Evolutionary conservation across 2,888 invertebrate species (phyloP).

Genomic region (Tetanocera ferruginea): DNA sequence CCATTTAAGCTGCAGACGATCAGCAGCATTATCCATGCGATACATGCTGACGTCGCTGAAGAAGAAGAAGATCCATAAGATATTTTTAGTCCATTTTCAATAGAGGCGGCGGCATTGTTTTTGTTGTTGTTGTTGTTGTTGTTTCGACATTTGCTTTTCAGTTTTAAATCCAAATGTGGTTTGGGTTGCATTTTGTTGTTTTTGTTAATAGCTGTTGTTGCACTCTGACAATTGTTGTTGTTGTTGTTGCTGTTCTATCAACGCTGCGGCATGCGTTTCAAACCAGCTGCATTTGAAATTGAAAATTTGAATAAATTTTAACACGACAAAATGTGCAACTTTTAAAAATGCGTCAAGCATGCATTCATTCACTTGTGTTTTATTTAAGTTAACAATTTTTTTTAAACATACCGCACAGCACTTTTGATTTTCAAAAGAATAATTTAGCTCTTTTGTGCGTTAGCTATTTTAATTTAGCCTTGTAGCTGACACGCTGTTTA

Average conservation of each 20-base stretch:
- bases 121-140: conserved; percentile 37
- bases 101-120: conserved; percentile 6
- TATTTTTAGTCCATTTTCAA: conserved; percentile 26
- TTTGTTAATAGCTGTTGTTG: conserved; percentile 43
- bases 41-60: not conserved
- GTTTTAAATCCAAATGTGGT: conserved; percentile 40
- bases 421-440: not conserved
- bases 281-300: conserved; percentile 3
- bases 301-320: not conserved
- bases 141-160: conserved; percentile 41
- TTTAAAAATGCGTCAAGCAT: not conserved
- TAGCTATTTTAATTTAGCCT: not conserved
- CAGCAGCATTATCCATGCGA: conserved; percentile 40
- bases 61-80: conserved; percentile 11
- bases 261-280: not conserved
- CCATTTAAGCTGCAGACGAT: conserved; percentile 62
- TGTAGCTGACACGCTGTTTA: not conserved
- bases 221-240: conserved; percentile 13
- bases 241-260: conserved; percentile 11
- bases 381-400: not conserved
- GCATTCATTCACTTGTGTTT: not conserved
- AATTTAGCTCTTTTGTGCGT: not conserved
- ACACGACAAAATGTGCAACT: not conserved
- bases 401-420: not conserved
- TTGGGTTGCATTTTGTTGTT: conserved; percentile 52